phyloP scores from a whole-genome alignment of 2,113 vertebrate genomes.

The Meriones unguiculatus region DNA sequence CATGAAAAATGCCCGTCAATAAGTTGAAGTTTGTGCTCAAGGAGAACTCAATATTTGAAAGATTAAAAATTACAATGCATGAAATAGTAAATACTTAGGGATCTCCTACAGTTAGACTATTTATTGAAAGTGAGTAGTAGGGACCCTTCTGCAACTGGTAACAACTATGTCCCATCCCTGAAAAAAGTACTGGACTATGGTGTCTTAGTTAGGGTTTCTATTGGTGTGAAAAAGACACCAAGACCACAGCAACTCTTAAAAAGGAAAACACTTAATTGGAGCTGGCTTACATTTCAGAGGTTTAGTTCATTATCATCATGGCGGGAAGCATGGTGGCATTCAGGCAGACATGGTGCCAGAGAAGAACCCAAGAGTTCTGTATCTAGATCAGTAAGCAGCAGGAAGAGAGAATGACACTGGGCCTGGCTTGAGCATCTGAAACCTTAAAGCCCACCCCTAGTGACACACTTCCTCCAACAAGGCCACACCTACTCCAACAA shows the following conservation, averaged over 20 bases:
- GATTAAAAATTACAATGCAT: background rate
- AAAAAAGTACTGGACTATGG: background rate
- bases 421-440: background rate
- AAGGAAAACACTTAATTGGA: background rate
- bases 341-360: background rate
- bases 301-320: background rate
- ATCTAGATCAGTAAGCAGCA: background rate
- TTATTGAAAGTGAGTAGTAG: background rate
- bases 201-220: background rate
- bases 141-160: background rate
- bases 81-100: background rate
- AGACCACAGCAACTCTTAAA: background rate
- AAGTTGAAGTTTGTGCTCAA: background rate
- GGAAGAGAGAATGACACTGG: background rate
- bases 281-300: background rate
- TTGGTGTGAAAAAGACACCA: background rate
- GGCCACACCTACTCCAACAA: background rate
- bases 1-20: background rate
- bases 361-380: background rate
- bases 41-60: background rate
- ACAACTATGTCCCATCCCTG: background rate
- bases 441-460: background rate
- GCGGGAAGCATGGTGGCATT: background rate
- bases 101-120: background rate
- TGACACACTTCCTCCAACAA: background rate